Evolutionary conservation across 2,888 invertebrate genomes (phyloP), one percentile per base, ranked within the genome.

Genomic region (Noctua fimbriata): DNA sequence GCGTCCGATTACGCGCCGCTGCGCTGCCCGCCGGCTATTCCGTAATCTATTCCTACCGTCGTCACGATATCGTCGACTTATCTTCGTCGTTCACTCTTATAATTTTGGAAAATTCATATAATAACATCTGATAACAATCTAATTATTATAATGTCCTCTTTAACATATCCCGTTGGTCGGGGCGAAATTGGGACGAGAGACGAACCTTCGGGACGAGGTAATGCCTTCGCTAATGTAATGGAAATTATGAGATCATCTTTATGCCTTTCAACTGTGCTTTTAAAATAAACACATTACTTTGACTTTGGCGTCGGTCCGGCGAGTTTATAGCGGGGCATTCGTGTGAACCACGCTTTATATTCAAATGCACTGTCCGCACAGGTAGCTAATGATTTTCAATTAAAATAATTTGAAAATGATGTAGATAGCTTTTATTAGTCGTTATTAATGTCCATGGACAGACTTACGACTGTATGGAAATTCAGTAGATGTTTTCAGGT

Each of bases 91-190:
- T 93, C 92, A 90, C 93, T 95, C 93, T 96, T 96, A 96, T 96
- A 96, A 96, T 96, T 96, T 96, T 94, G 93, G 93, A 92, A 96
- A 96, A 96, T 96, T 95, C 95, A 94, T 96, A 96, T 96, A 96
- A 96, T 96, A 96, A 96, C 92, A 94, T 96, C 95, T 95, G 96
- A 96, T 96, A 96, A 96, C 96, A 95, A 96, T 96, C 96, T 96
- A 95, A 96, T 96, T 96, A 96, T 96, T 95, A 96, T 96, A 96
- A 96, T 96, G 95, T 95, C 95, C 96, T 96, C 93, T 95, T 96
- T 96, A 96, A 95, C 95, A 96, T 96, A 96, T 95, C 94, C 95
- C 95, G 95, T 95, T 94, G 93, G 92, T 89, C 90, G 91, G 91
- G 89, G 90, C 93, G 85, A 95, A 96, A 96, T 96, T 95, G 94